These are phyloP conservation scores for Ptilodon capucinus DNA, from an alignment of 2,888 invertebrate species.

Conservation along the genomic window DNA sequence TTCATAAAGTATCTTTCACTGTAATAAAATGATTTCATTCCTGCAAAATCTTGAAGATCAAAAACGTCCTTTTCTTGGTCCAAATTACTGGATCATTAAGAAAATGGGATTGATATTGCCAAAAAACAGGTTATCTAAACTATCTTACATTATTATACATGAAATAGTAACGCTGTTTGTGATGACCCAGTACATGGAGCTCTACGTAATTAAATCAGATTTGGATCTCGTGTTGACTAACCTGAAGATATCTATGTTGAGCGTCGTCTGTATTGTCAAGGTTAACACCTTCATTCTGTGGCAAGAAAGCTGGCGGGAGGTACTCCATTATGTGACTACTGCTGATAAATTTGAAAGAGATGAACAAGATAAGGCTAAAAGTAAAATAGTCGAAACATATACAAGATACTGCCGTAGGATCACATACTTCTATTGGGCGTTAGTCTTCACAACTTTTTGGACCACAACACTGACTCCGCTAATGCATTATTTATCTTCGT, in stretches of 20 bases:
- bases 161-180: slow-evolving; percentile 56
- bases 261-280: slow-evolving; percentile 62
- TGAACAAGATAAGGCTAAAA: slow-evolving; percentile 35
- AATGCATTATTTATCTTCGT: slow-evolving; percentile 51
- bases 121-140: slow-evolving; percentile 36
- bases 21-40: slow-evolving; percentile 34
- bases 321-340: slow-evolving; percentile 58
- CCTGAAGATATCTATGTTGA: slow-evolving; percentile 67
- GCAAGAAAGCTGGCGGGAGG: slow-evolving; percentile 56
- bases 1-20: slow-evolving; percentile 10
- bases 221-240: slow-evolving; percentile 62
- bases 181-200: slow-evolving; percentile 59
- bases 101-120: slow-evolving; percentile 56
- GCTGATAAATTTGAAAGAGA: slow-evolving; percentile 63
- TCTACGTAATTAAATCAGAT: slow-evolving; percentile 59
- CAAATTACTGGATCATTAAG: slow-evolving; percentile 62
- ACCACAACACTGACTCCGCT: slow-evolving; percentile 52
- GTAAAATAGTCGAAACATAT: slow-evolving; percentile 50
- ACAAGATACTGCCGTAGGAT: slow-evolving; percentile 61
- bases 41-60: slow-evolving; percentile 51
- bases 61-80: slow-evolving; percentile 53
- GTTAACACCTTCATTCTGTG: slow-evolving; percentile 57
- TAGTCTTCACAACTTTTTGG: slow-evolving; percentile 57
- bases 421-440: slow-evolving; percentile 61
- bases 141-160: slow-evolving; percentile 47